Evolutionary conservation across 2,113 vertebrate genomes (phyloP).

Genomic region (Ochotona princeps): DNA sequence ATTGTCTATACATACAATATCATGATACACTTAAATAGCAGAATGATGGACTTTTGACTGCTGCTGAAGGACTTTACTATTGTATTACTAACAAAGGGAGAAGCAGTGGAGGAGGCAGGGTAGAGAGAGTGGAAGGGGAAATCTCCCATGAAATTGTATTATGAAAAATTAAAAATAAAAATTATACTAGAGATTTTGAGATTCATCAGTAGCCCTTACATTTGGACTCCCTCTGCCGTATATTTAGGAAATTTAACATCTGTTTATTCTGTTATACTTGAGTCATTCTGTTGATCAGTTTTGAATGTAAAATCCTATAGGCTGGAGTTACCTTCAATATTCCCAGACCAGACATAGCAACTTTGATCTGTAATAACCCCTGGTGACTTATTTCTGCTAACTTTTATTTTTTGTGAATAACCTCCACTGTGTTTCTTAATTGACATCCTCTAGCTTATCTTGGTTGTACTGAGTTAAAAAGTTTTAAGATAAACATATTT

Average conservation of each 20-base stretch:
- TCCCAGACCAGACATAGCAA: not conserved
- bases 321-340: not conserved
- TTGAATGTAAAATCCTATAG: not conserved
- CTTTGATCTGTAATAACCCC: not conserved
- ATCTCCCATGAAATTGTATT: no score
- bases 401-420: not conserved
- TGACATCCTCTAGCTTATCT: not conserved
- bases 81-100: no score
- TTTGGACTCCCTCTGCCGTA: not conserved
- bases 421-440: not conserved
- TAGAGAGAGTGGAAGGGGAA: no score
- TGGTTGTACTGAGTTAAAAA: not conserved
- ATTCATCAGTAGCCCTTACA: not conserved
- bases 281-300: not conserved
- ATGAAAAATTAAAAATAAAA: no score
- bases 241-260: not conserved
- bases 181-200: not conserved
- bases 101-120: no score
- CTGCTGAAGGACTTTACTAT: no score
- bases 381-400: not conserved
- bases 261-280: not conserved
- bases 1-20: no score
- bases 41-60: no score
- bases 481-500: not conserved
- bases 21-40: no score